phyloP scores from a whole-genome alignment of 2,797 vertebrate species.

The Australoheros facetus region DNA sequence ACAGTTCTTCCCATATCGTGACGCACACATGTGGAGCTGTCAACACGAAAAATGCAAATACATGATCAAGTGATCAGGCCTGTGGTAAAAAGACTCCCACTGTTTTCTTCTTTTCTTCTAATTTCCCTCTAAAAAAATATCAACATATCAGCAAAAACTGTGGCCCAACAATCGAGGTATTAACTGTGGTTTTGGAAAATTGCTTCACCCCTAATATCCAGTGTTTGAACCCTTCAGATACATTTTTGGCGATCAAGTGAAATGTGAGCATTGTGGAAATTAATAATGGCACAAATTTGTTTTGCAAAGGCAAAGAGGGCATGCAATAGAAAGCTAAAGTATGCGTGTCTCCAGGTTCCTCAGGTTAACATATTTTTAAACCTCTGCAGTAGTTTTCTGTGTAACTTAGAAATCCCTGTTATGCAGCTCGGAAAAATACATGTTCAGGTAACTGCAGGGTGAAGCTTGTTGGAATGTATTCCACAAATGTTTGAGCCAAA shows the following conservation, averaged over 20 bases:
- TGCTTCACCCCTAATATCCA: not conserved
- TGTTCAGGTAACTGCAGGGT: not conserved
- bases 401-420: not conserved
- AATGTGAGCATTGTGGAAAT: not conserved
- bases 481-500: not conserved
- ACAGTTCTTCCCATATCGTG: no score
- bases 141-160: not conserved
- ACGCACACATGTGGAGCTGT: no score
- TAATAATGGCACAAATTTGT: not conserved
- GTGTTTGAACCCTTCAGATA: not conserved
- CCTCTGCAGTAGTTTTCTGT: not conserved
- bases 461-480: not conserved
- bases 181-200: not conserved
- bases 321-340: not conserved
- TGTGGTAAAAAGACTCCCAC: not conserved
- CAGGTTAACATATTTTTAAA: no score
- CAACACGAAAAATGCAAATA: not conserved
- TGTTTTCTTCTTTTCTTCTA: not conserved
- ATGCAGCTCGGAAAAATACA: not conserved
- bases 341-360: not conserved
- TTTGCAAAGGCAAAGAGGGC: not conserved
- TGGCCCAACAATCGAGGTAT: not conserved
- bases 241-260: not conserved
- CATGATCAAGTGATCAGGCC: not conserved
- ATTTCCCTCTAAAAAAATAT: not conserved